Base-by-base conservation (phyloP, 2,113 vertebrate genomes). In the Apteryx mantelli region DNA sequence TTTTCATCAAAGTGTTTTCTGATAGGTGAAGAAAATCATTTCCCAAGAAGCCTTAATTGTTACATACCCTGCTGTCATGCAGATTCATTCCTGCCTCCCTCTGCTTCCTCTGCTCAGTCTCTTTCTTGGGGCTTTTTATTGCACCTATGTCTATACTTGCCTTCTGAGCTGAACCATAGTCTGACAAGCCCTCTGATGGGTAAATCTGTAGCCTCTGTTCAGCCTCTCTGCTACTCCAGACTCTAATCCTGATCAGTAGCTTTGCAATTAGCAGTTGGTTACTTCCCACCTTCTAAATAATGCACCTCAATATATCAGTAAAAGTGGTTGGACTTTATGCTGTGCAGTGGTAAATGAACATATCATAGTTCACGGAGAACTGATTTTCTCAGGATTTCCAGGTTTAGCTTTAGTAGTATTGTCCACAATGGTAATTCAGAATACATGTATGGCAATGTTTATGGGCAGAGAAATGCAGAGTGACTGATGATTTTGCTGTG, bases 401-500 rank as follows among this genome's bases (percentile, higher is more conserved):
- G 32, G 69, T 58, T 84, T 90, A 26, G 4, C 26, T 68, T 86
- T n/a, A 63, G 15, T 10, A 66, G 6, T 38, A 38, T 38, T 86
- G 5, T 66, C 82, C 30, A 40, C 10, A 34, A 13, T 38, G 34
- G 4, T 70, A 84, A 30, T 44, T 80, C 55, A 63, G 13, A 88
- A 74, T 61, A 30, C 0, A 0, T 52, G 18, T 0, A 1, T 79
- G 58, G 8, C 25, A 16, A 36, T 69, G 48, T 21, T 28, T 48
- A 2, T 0, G 0, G 40, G 34, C 36, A 80, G 52, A 73, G 53
- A 80, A 60, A 82, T 64, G 52, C n/a, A 77, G 55, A 78, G n/a
- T 69, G 44, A 50, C 60, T 60, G 34, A 36, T 60, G 36, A 13
- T 28, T 76, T 85, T 93, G 11, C 46, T 34, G 6, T 74, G 11